A percentile compares a stretch with the other conserved stretches of the same genome.
phyloP scores from a whole-genome alignment of 2,888 invertebrate species.

The Cataglyphis rosenhaueri region DNA sequence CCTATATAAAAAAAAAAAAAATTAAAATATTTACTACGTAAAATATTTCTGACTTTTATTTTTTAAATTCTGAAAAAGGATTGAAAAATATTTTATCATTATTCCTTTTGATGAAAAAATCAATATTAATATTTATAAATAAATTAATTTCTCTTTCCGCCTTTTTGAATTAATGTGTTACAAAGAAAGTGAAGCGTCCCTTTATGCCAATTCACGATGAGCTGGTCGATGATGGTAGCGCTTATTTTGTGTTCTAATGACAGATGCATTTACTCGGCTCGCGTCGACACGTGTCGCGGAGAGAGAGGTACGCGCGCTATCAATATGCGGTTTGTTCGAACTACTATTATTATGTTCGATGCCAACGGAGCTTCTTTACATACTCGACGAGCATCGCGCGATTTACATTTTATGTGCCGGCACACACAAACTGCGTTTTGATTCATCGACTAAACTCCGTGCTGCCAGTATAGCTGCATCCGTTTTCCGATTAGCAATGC shows the following conservation, averaged over 20 bases:
- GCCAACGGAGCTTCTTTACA: conserved; percentile 45
- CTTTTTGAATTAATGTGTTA: not conserved
- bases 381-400: conserved; percentile 32
- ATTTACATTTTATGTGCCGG: conserved; percentile 27
- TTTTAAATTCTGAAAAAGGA: not conserved
- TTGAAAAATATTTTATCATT: not conserved
- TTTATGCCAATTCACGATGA: conserved; percentile 30
- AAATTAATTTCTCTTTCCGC: conserved; percentile 2
- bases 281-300: conserved; percentile 40
- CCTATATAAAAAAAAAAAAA: no score
- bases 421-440: conserved; percentile 40
- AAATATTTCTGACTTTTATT: not conserved
- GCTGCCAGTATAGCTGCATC: conserved; percentile 27
- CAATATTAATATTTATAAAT: not conserved
- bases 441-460: conserved; percentile 45
- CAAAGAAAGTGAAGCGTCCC: not conserved
- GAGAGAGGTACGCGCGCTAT: conserved; percentile 10
- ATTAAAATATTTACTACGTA: no score
- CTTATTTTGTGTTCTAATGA: conserved; percentile 48
- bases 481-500: conserved; percentile 45
- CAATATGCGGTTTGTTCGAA: conserved; percentile 47
- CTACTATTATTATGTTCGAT: conserved; percentile 5
- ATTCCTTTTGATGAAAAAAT: not conserved
- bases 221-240: conserved; percentile 40
- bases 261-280: conserved; percentile 43